Percentiles rank a stretch among this genome's conserved stretches.
phyloP scores from a whole-genome alignment of 2,113 vertebrate species.

The Hippocampus abdominalis region DNA sequence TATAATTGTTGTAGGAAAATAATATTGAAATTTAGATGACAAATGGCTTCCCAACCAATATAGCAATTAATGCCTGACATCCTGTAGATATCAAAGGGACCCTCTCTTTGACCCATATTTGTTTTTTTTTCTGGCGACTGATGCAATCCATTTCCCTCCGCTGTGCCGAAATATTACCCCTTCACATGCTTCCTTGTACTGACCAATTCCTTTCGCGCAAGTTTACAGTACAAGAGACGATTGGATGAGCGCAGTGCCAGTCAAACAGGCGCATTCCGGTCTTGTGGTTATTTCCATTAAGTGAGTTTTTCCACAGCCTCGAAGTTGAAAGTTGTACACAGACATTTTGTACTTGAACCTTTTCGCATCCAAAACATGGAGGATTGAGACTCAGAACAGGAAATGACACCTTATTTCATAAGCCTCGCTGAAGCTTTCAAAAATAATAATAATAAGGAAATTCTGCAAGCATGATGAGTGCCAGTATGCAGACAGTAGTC shows the following conservation, averaged over 20 bases:
- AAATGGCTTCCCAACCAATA: background rate
- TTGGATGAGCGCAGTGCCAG: background rate
- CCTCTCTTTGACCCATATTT: too few relatives aligned
- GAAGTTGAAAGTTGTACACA: slow-evolving; percentile 4
- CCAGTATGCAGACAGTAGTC: slow-evolving; percentile 1
- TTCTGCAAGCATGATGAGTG: background rate
- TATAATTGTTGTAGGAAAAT: background rate
- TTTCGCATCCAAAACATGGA: background rate
- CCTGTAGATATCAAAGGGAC: background rate
- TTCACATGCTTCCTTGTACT: background rate
- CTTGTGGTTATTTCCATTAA: background rate
- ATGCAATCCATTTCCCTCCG: background rate
- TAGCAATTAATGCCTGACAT: background rate
- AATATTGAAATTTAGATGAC: background rate
- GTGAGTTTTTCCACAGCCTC: background rate
- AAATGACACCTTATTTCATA: background rate
- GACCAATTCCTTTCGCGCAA: background rate
- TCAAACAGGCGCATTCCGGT: too few relatives aligned
- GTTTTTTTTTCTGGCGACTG: background rate
- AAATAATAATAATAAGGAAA: background rate
- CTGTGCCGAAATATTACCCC: background rate
- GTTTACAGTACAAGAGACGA: background rate
- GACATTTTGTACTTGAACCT: background rate
- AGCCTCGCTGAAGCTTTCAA: background rate
- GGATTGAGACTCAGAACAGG: background rate